Base-by-base conservation (phyloP, 2,888 invertebrate species). In the Trachelus troglodyta region DNA sequence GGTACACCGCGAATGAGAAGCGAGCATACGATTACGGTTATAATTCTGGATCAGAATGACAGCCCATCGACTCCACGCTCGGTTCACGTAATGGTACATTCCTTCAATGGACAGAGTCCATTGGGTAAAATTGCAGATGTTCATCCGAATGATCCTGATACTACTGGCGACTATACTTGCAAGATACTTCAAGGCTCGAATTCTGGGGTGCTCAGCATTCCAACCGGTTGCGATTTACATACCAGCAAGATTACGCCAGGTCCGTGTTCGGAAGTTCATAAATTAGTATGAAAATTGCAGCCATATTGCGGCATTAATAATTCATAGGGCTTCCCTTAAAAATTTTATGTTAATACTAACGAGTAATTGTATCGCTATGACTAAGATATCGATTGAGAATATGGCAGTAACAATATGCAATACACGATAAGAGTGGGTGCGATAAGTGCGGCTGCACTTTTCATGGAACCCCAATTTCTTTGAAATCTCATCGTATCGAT, bases 101-200 rank as follows among this genome's bases (percentile, higher is more conserved):
- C 96, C 1, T 96, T 96, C 87, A 96, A 97, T 87, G 95, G 95
- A 77, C 93, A 94, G 81, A 94, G 96, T 86, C 96, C 97, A 0
- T 90, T 94, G 34, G 96, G 96, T n/a, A 96, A 96, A 92, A 95
- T 99, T 82, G 98, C 98, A 11, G 95, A 98, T 91, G 96, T 98
- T 0, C 96, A 96, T 91, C 99, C 99, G 0, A 96, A 97, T 88
- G 99, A 99, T 92, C 95, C 96, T 0, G 98, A 99, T 90, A 94
- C 94, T n/a, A 94, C 95, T 76, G 98, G 98, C 4, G 96, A 97
- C 87, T 98, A 98, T 89, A 95, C 94, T 87, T 99, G 98, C 90
- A 95, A 95, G 89, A 95, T 98, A 81, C 92, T 97, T 85, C 95
- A 93, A 91, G 94, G 92, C 89, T 94, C 92, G 84, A 94, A 93